These are phyloP conservation scores for Brachyistius frenatus DNA, from an alignment of 2,113 vertebrate genomes.

Conservation along the genomic window DNA sequence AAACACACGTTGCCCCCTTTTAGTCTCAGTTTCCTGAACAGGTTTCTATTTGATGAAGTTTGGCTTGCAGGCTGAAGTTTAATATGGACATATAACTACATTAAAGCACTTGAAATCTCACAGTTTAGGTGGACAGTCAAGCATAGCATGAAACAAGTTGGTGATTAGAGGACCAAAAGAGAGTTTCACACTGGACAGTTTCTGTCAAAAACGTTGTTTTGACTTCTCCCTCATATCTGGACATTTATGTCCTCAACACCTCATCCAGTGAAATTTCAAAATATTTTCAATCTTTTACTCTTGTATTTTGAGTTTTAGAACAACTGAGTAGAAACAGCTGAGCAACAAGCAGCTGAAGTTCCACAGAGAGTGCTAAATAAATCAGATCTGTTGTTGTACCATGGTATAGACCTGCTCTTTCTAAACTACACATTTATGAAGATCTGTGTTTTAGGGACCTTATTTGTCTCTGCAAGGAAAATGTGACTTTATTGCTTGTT, in stretches of 20 bases:
- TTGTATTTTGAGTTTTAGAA: too few species aligned
- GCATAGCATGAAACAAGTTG: slow-evolving; percentile 1
- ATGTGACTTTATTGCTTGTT: slow-evolving; percentile 15
- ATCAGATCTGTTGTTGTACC: neutral
- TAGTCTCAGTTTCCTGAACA: slow-evolving; percentile 4
- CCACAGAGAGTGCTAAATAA: too few species aligned
- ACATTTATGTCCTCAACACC: neutral
- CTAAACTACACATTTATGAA: neutral
- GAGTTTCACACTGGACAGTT: neutral
- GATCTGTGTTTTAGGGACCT: neutral
- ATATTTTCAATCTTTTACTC: too few species aligned
- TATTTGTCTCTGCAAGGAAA: slow-evolving; percentile 22
- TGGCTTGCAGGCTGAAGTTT: slow-evolving; percentile 34
- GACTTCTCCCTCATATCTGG: neutral
- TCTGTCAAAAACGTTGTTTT: neutral
- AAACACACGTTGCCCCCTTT: neutral
- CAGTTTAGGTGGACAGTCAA: slow-evolving; percentile 14
- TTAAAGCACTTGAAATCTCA: slow-evolving; percentile 25
- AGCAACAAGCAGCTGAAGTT: too few species aligned
- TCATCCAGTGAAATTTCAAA: neutral
- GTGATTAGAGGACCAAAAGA: neutral
- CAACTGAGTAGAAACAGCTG: too few species aligned
- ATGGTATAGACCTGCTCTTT: neutral
- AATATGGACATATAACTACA: slow-evolving; percentile 35
- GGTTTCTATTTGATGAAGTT: slow-evolving; percentile 16